Conservation (phyloP, 2,113 vertebrate genomes). For the Ovibos moschatus region DNA sequence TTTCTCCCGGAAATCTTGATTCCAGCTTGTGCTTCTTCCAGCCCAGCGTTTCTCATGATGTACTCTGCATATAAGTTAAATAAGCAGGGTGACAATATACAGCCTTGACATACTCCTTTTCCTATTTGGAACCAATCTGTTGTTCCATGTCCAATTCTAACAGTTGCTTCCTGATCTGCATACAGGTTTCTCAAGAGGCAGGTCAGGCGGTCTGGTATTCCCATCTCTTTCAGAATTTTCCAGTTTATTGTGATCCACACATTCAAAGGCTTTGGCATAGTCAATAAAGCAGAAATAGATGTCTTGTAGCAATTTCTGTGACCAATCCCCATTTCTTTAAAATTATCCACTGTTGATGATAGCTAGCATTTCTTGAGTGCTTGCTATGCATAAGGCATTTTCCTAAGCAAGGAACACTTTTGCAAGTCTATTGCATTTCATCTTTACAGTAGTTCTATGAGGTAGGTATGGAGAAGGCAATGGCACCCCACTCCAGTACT, state of each 20-base stretch:
- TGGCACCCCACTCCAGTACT: no score
- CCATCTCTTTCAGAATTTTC: neutral
- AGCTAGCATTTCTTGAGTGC: neutral
- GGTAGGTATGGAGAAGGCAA: no score
- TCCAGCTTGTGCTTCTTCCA: neutral
- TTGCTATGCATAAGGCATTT: neutral
- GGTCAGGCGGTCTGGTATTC: neutral
- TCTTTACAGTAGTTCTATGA: neutral
- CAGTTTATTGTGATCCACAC: neutral
- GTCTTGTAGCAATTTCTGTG: conserved; percentile 20
- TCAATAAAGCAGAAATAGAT: neutral
- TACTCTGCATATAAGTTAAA: neutral
- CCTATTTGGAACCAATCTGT: neutral
- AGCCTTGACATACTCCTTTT: neutral
- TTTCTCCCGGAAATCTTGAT: neutral
- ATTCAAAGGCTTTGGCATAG: neutral
- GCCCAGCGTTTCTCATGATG: neutral
- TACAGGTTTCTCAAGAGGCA: neutral
- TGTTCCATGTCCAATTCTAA: neutral
- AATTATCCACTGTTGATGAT: conserved; percentile 16
- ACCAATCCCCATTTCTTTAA: conserved; percentile 2
- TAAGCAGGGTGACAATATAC: neutral
- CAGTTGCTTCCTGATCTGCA: neutral
- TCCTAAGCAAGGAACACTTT: neutral
- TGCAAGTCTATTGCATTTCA: neutral